Percentiles rank a stretch among this genome's conserved stretches.
Evolutionary conservation across 1,140 invertebrate genomes (phyloP).

Genomic region (Cherax destructor): DNA sequence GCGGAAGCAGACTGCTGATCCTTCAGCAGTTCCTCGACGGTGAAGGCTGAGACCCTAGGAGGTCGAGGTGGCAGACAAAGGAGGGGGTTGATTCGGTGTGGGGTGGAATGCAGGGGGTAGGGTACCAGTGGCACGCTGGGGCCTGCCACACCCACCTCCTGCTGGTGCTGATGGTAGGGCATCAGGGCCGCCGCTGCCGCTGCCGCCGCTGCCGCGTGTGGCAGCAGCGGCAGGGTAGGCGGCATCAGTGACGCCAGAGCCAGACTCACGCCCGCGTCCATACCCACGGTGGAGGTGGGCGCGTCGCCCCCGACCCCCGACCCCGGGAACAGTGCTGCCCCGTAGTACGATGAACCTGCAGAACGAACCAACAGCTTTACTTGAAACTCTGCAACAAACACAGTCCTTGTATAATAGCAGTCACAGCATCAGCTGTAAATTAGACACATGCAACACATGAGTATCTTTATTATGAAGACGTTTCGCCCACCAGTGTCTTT

Average conservation of each 20-base stretch:
- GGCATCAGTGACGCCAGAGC: slow-evolving; percentile 71
- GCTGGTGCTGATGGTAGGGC: slow-evolving; percentile 73
- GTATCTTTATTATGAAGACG: no score
- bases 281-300: slow-evolving; percentile 38
- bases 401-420: no score
- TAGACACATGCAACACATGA: no score
- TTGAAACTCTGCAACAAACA: no score
- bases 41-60: slow-evolving; percentile 49
- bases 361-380: neutral
- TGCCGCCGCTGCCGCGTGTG: slow-evolving; percentile 52
- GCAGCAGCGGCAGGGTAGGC: slow-evolving; percentile 56
- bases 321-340: slow-evolving; percentile 41
- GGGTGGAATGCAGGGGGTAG: neutral
- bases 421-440: no score
- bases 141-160: neutral
- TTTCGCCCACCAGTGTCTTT: no score
- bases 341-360: slow-evolving; percentile 50
- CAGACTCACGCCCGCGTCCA: slow-evolving; percentile 44
- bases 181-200: slow-evolving; percentile 52
- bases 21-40: slow-evolving; percentile 70
- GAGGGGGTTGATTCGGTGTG: neutral
- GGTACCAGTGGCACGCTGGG: neutral
- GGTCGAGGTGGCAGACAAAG: neutral
- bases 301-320: slow-evolving; percentile 27
- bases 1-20: slow-evolving; percentile 36